Evolutionary conservation across 2,113 vertebrate species (phyloP), one percentile per base, ranked within the genome.

Genomic region (Oryzias celebensis): DNA sequence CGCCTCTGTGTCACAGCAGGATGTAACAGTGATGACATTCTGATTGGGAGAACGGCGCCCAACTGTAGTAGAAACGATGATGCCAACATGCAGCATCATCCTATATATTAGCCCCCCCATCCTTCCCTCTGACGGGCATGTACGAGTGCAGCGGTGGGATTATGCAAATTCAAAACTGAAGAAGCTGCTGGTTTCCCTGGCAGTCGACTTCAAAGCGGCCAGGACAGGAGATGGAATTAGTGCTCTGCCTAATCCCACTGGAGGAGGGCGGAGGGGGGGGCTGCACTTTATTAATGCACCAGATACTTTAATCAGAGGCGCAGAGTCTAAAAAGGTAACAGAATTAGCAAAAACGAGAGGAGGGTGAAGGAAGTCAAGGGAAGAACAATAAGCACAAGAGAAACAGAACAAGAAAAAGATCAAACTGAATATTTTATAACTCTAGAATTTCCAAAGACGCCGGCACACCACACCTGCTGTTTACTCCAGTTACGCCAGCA

Each of bases 201-300:
- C 81, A 89, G 85, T 86, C 71, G 60, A 90, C 89, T 91, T 92
- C 88, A 92, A 92, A 92, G 90, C 80, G 46, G 75, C 75, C 77
- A 63, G 73, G 69, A 84, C 83, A 67, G 84, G 80, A 86, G 85
- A 89, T 84, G 87, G 90, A 91, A 92, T 92, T 91, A 90, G 84
- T 82, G 81, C 85, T 78, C 65, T 72, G 77, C 72, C 82, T 90
- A 90, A 91, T 91, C 89, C 89, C 83, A 83, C 65, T 77, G 82
- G 87, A 86, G 85, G 81, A 84, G 69, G 77, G 81, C 44, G 56
- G 78, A 66, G 61, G 52, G 64, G 60, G 50, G 70, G 49, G 62
- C 69, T 66, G 70, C 75, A 86, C 79, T 88, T 91, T 85, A 82
- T 83, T 89, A 88, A 89, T 88, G 73, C 78, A 87, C 68, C 68